A percentile compares a stretch with the other conserved stretches of the same genome.
These are phyloP conservation scores for Griposia aprilina DNA, from an alignment of 2,888 invertebrate species.

Conservation along the genomic window DNA sequence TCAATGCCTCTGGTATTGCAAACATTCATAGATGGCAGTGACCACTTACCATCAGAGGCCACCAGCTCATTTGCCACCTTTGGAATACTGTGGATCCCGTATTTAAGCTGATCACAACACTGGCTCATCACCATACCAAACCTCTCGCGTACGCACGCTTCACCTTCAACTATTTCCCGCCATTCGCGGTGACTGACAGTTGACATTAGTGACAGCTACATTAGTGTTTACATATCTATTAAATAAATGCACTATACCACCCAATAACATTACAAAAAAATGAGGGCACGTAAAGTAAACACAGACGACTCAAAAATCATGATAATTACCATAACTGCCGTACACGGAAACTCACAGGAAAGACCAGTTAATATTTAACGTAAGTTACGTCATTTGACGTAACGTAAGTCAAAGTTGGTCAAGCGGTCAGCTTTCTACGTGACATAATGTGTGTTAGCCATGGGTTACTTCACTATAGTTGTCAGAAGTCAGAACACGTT, in stretches of 20 bases:
- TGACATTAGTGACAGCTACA: background rate
- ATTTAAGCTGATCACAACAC: background rate
- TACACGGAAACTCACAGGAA: conserved; percentile 41
- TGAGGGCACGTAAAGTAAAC: conserved; percentile 31
- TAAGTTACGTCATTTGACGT: conserved; percentile 46
- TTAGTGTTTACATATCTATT: too few species aligned
- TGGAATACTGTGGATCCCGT: background rate
- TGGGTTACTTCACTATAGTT: conserved; percentile 48
- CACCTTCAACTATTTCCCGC: background rate
- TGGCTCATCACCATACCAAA: background rate
- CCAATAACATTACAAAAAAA: background rate
- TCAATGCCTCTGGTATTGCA: too few species aligned
- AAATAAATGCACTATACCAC: background rate
- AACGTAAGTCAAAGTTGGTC: conserved; percentile 50
- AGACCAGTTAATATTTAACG: conserved; percentile 35
- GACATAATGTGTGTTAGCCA: conserved; percentile 47
- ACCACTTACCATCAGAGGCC: too few species aligned
- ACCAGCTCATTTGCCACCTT: background rate
- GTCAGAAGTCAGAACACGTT: conserved; percentile 35
- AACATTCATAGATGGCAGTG: too few species aligned
- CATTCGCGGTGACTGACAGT: background rate
- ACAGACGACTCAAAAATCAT: conserved; percentile 9
- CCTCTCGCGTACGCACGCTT: background rate
- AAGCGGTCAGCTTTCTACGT: conserved; percentile 57
- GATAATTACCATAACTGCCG: conserved; percentile 38